A percentile compares a stretch with the other conserved stretches of the same genome.
phyloP scores from a whole-genome alignment of 2,797 vertebrate species.

The Mastacembelus armatus region DNA sequence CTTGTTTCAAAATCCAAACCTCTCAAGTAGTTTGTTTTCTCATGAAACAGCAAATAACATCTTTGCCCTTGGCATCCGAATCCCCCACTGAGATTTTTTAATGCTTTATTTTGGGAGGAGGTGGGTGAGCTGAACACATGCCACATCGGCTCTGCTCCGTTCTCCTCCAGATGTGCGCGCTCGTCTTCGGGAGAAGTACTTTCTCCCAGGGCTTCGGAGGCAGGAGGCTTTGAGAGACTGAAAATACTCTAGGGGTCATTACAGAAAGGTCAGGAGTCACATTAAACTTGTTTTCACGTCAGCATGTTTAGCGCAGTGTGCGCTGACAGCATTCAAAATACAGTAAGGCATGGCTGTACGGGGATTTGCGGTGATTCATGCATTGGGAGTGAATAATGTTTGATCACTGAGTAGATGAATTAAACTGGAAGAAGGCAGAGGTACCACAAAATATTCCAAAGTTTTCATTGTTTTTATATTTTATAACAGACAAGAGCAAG shows the following conservation, averaged over 20 bases:
- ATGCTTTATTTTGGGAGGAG: slow-evolving; percentile 13
- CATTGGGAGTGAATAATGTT: slow-evolving; percentile 24
- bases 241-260: slow-evolving; percentile 70
- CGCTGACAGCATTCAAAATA: slow-evolving; percentile 45
- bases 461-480: background rate
- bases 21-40: slow-evolving; percentile 26
- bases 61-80: slow-evolving; percentile 42
- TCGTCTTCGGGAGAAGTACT: slow-evolving; percentile 24
- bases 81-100: slow-evolving; percentile 42
- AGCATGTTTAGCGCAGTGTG: slow-evolving; percentile 35
- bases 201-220: slow-evolving; percentile 49
- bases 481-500: background rate
- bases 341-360: slow-evolving; percentile 18
- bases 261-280: slow-evolving; percentile 74
- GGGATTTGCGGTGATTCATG: slow-evolving; percentile 13
- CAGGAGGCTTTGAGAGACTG: slow-evolving; percentile 44
- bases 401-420: slow-evolving; percentile 36
- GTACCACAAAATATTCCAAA: slow-evolving; percentile 7
- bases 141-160: slow-evolving; percentile 15
- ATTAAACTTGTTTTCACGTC: slow-evolving; percentile 68
- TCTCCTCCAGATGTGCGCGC: slow-evolving; percentile 43
- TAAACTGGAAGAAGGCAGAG: background rate
- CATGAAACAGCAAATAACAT: slow-evolving; percentile 51
- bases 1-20: slow-evolving; percentile 24
- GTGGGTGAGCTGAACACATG: slow-evolving; percentile 26